Base-by-base conservation (phyloP, 2,888 invertebrate species). In the Drosophila prostipennis region DNA sequence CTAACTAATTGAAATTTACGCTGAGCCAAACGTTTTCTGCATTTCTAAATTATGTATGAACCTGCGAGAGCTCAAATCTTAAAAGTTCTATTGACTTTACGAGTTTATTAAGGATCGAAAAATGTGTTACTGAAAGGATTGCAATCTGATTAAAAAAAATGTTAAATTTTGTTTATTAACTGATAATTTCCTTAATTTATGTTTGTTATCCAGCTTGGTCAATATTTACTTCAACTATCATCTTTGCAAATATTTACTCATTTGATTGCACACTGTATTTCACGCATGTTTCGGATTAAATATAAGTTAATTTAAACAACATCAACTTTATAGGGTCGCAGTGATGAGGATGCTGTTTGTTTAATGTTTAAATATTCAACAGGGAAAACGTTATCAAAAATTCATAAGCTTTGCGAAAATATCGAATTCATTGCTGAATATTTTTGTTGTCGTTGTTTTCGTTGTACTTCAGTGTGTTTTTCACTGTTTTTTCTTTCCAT, bases 1-100 rank as follows among this genome's bases (percentile, higher is more conserved):
- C 48, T 45, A 73, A 77, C 71, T 80, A 88, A 88, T 82, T 75
- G 74, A 88, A 83, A 86, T 82, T 88, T 83, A 86, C 78, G 78
- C 72, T 76, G 54, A 70, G 64, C 60, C 81, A 78, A 81, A 69
- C 72, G 68, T 56, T 79, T 80, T 59, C 36, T 14, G 53, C 34
- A 39, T 43, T 51, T n/a, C 6, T 11, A 52, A 56, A n/a, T 53
- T 72, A 48, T 37, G 36, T 39, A 34, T 8, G 19, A 37, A 34
- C 36, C 54, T 45, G 32, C 13, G 7, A 45, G 37, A 45, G 37
- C 61, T 46, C 23, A 61, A 58, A 64, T 61, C 61, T 73, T 64
- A 19, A 34, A 54, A 54, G 36, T 54, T 63, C 26, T 23, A 36
- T 34, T 36, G 72, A 34, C 53, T 61, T 43, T 54, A 8, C 11